Evolutionary conservation across 2,888 invertebrate species (phyloP).

Genomic region (Amblyteles armatorius): DNA sequence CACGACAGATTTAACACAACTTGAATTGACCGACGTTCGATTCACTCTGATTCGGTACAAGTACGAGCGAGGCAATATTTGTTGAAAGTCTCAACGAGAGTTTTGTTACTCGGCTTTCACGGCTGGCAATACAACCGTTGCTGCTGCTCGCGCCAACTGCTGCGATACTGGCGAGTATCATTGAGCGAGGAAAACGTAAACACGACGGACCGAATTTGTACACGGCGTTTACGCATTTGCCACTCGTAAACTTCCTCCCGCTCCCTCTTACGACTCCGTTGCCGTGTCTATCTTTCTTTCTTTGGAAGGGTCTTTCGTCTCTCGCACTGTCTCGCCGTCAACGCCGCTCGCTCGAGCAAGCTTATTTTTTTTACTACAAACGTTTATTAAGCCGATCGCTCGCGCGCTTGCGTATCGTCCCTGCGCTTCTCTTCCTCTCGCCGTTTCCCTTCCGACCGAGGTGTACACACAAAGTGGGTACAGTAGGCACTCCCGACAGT

Average conservation of each 20-base stretch:
- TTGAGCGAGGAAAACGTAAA: slow-evolving; percentile 58
- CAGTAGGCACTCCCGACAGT: neutral
- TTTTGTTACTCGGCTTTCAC: neutral
- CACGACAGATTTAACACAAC: neutral
- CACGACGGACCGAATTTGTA: slow-evolving; percentile 57
- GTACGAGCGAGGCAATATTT: neutral
- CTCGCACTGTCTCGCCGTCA: neutral
- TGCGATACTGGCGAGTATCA: slow-evolving; percentile 23
- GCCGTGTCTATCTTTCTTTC: slow-evolving; percentile 13
- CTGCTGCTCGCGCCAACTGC: slow-evolving; percentile 29
- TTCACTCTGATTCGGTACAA: neutral
- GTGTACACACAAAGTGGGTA: neutral
- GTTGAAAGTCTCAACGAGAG: neutral
- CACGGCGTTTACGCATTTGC: slow-evolving; percentile 48
- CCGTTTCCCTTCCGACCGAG: neutral
- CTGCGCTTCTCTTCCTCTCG: neutral
- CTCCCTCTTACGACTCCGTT: neutral
- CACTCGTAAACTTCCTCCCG: slow-evolving; percentile 33
- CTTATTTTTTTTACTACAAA: slow-evolving; percentile 10
- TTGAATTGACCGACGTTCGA: slow-evolving; percentile 4
- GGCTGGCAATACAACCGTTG: neutral
- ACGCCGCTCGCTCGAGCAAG: neutral
- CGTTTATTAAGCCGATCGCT: slow-evolving; percentile 20
- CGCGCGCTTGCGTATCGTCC: slow-evolving; percentile 35
- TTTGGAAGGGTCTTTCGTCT: neutral